These are phyloP conservation scores for Podarcis muralis DNA, from an alignment of 2,113 vertebrate species.

Conservation along the genomic window DNA sequence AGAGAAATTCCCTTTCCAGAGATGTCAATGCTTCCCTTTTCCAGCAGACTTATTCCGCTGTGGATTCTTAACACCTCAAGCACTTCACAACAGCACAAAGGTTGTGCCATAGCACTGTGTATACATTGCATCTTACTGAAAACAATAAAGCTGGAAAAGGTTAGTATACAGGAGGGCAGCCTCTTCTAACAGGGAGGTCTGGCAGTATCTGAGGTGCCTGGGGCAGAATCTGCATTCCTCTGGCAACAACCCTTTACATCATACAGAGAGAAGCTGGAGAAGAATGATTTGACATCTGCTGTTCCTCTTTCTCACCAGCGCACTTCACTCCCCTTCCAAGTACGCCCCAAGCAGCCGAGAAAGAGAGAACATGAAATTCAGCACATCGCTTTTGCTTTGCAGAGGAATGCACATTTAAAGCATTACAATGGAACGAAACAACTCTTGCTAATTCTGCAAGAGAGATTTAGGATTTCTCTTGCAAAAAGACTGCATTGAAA, in stretches of 20 bases:
- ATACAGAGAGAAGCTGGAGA: neutral
- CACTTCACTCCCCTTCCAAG: neutral
- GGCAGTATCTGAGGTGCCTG: slow-evolving; percentile 19
- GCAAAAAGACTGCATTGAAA: neutral
- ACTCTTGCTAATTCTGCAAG: neutral
- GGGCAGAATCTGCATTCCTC: neutral
- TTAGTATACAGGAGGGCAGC: neutral
- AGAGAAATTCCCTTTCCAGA: neutral
- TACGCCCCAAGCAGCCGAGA: neutral
- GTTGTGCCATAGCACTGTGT: neutral
- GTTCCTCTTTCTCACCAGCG: neutral
- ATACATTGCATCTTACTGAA: neutral
- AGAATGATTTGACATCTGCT: neutral
- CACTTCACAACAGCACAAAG: neutral
- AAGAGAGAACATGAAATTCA: neutral
- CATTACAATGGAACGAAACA: neutral
- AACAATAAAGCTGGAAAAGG: neutral
- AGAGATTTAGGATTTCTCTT: neutral
- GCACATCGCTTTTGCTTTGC: neutral
- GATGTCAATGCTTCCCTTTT: neutral
- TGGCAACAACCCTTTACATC: neutral
- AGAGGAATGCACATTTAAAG: neutral
- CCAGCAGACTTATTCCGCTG: neutral
- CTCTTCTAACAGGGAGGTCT: slow-evolving; percentile 11
- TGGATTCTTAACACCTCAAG: neutral